These are phyloP conservation scores for Campoletis raptor DNA, from an alignment of 2,888 invertebrate genomes.

Conservation along the genomic window DNA sequence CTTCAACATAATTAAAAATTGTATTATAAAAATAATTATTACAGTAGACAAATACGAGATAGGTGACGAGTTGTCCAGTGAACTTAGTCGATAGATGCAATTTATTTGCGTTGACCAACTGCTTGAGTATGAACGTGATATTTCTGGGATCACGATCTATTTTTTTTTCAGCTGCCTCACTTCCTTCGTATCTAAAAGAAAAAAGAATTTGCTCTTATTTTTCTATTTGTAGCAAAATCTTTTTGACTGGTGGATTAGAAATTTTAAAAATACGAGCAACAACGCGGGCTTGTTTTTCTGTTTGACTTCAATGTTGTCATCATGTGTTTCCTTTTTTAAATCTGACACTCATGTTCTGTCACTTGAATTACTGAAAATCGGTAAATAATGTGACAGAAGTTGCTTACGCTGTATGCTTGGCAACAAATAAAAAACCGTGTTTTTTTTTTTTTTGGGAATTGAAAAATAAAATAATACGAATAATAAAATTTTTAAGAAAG, in stretches of 20 bases:
- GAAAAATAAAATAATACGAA: too few species aligned
- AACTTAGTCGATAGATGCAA: slow-evolving; percentile 84
- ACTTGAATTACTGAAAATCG: too few species aligned
- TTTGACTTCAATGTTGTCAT: too few species aligned
- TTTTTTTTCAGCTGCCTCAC: slow-evolving; percentile 82
- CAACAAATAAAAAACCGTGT: too few species aligned
- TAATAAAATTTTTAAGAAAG: too few species aligned
- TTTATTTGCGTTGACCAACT: slow-evolving; percentile 84
- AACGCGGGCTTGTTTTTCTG: too few species aligned
- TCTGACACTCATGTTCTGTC: too few species aligned
- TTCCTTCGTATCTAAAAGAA: slow-evolving; percentile 83
- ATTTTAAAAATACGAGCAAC: neutral
- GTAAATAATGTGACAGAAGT: too few species aligned
- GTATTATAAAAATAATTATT: slow-evolving; percentile 32
- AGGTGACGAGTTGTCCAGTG: slow-evolving; percentile 84
- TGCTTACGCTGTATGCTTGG: too few species aligned
- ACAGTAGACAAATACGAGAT: slow-evolving; percentile 85
- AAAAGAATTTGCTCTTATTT: neutral
- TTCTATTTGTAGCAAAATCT: neutral
- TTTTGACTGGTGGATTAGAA: neutral
- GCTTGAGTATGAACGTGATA: slow-evolving; percentile 75
- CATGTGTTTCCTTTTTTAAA: too few species aligned
- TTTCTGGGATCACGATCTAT: slow-evolving; percentile 79
- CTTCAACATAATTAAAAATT: slow-evolving; percentile 10
- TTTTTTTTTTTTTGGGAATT: too few species aligned